A percentile compares a stretch with the other conserved stretches of the same genome.
These are phyloP conservation scores for Thecocarcelia acutangulata DNA, from an alignment of 2,888 invertebrate species.

Conservation along the genomic window DNA sequence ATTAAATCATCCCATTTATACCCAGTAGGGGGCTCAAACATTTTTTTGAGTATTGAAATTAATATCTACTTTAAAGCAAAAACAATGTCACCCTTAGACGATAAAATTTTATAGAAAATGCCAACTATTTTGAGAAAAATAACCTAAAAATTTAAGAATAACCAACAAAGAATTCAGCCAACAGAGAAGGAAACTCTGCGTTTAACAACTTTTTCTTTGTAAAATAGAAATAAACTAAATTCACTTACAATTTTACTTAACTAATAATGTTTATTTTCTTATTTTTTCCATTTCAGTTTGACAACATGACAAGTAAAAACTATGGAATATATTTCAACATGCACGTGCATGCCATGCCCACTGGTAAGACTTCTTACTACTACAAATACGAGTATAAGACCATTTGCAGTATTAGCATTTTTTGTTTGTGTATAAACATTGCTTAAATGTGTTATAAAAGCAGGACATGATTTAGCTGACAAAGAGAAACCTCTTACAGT, in stretches of 20 bases:
- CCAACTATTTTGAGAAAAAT: slow-evolving; percentile 36
- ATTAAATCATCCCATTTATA: too few relatives aligned
- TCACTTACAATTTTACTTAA: slow-evolving; percentile 17
- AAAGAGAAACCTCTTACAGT: slow-evolving; percentile 48
- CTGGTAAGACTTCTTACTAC: background rate
- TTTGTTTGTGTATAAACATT: slow-evolving; percentile 38
- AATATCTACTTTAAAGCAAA: background rate
- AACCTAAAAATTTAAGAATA: slow-evolving; percentile 36
- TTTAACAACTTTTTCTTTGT: slow-evolving; percentile 42
- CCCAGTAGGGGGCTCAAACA: too few relatives aligned
- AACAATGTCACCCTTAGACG: background rate
- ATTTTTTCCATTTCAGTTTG: slow-evolving; percentile 51
- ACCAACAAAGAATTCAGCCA: slow-evolving; percentile 40
- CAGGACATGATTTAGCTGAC: slow-evolving; percentile 60
- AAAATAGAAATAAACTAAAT: slow-evolving; percentile 44
- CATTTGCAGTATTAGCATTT: background rate
- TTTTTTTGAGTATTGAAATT: slow-evolving; percentile 9
- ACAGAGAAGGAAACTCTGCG: slow-evolving; percentile 33
- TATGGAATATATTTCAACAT: slow-evolving; percentile 13
- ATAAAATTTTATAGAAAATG: slow-evolving; percentile 30
- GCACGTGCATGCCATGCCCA: slow-evolving; percentile 20
- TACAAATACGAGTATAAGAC: background rate
- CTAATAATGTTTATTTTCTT: slow-evolving; percentile 44
- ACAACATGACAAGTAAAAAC: slow-evolving; percentile 21
- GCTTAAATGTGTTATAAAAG: slow-evolving; percentile 37